Percentiles rank a stretch among this genome's conserved stretches.
These are phyloP conservation scores for Heterohyrax brucei DNA, from an alignment of 2,797 vertebrate species.

Conservation along the genomic window DNA sequence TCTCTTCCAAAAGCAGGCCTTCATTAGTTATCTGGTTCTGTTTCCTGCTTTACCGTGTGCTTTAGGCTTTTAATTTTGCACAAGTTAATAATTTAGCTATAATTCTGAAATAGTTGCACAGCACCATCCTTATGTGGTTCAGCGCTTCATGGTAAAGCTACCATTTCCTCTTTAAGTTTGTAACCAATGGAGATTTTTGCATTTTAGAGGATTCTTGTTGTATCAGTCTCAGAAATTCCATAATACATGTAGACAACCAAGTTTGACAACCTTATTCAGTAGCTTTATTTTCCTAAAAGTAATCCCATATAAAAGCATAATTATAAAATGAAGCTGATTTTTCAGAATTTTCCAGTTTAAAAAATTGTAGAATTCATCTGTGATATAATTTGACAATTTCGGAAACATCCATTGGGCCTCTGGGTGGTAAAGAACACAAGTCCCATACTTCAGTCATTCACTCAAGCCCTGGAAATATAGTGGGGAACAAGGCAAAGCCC, in stretches of 20 bases:
- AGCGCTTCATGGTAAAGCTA: constrained; percentile 55
- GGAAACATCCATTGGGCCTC: background rate
- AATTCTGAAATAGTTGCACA: constrained; percentile 45
- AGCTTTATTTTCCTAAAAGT: constrained; percentile 41
- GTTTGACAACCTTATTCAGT: background rate
- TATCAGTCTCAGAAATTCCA: background rate
- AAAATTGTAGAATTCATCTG: background rate
- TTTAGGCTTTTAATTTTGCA: background rate
- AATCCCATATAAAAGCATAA: background rate
- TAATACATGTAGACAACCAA: background rate
- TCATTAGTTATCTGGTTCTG: background rate
- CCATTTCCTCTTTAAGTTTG: constrained; percentile 30
- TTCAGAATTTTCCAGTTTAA: background rate
- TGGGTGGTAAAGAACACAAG: background rate
- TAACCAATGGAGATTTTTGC: constrained; percentile 26
- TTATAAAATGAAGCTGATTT: constrained; percentile 4
- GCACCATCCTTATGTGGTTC: background rate
- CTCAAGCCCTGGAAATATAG: background rate
- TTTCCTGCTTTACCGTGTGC: background rate
- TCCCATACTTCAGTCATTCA: background rate
- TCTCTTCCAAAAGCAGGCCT: background rate
- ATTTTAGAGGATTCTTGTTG: background rate
- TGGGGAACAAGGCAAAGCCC: background rate
- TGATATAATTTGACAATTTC: background rate
- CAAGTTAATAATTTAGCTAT: background rate